Evolutionary conservation across 2,113 vertebrate species (phyloP).

Genomic region (Aviceda subcristata): DNA sequence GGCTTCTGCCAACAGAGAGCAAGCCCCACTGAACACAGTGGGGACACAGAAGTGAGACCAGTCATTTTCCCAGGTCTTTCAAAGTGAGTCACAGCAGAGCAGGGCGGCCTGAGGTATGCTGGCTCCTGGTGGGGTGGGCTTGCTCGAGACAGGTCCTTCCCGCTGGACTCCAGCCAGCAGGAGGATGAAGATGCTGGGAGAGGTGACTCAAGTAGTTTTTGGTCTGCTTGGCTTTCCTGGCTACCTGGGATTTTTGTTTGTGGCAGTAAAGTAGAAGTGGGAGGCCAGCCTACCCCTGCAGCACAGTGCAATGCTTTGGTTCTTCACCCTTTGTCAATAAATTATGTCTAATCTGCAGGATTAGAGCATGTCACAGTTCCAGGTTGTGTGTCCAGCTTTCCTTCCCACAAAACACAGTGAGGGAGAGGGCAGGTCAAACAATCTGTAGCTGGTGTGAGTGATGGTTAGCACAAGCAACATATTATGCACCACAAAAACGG

Average conservation of each 20-base stretch:
- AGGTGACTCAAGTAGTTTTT: not conserved
- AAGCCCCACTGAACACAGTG: not conserved
- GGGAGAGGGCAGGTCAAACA: not conserved
- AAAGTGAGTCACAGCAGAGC: not conserved
- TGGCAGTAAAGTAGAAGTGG: not conserved
- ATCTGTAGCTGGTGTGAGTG: not conserved
- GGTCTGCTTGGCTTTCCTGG: not conserved
- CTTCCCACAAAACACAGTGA: not conserved
- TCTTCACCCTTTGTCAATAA: not conserved
- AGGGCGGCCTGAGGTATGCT: not conserved
- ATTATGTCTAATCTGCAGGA: not conserved
- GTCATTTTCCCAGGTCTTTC: not conserved
- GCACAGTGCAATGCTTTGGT: not conserved
- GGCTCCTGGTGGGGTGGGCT: not conserved
- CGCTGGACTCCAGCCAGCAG: not conserved
- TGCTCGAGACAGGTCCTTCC: not conserved
- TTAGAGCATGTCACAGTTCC: not conserved
- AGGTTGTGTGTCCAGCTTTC: not conserved
- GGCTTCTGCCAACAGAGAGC: not conserved
- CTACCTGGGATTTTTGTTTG: not conserved
- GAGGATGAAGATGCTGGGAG: not conserved
- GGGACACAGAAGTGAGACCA: not conserved
- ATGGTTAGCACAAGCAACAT: not conserved
- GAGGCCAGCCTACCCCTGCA: not conserved
- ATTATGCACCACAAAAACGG: not conserved